Percentiles rank a stretch among this genome's conserved stretches.
phyloP scores from a whole-genome alignment of 2,797 vertebrate species.

The Cynopterus sphinx region DNA sequence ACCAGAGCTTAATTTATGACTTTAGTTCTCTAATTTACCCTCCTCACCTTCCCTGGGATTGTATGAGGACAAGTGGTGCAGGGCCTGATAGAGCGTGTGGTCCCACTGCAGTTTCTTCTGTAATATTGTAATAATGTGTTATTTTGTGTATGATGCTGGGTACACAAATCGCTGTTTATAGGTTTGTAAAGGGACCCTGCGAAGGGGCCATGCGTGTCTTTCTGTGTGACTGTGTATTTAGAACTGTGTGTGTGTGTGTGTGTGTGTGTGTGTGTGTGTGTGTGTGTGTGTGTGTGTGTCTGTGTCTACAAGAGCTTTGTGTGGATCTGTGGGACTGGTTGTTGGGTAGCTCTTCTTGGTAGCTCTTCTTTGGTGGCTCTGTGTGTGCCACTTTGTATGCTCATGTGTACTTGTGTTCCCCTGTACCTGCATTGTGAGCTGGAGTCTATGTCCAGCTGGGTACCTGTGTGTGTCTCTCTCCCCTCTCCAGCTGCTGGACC shows the following conservation, averaged over 20 bases:
- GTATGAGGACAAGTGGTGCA: too few species aligned
- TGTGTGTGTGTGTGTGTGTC: not conserved
- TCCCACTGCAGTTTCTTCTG: not conserved
- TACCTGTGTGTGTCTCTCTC: conserved; percentile 14
- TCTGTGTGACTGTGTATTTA: not conserved
- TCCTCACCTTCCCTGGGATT: not conserved
- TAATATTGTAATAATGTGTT: not conserved
- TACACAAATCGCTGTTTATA: not conserved
- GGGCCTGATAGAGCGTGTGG: not conserved
- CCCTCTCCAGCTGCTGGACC: conserved; percentile 92
- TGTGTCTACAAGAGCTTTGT: not conserved
- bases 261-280: not conserved
- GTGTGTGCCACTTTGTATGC: not conserved
- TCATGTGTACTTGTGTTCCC: fast-evolving
- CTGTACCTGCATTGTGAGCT: not conserved
- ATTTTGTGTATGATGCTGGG: not conserved
- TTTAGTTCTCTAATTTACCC: not conserved
- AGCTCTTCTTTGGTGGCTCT: not conserved
- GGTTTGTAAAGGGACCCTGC: too few species aligned
- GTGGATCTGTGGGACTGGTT: not conserved
- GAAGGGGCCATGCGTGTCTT: not conserved
- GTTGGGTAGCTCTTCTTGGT: not conserved
- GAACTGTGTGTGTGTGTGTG: not conserved
- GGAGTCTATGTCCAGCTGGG: not conserved
- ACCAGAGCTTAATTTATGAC: not conserved